Percentiles rank a stretch among this genome's conserved stretches.
Conservation (phyloP, 2,113 vertebrate genomes). For the Neodon shergylaensis region DNA sequence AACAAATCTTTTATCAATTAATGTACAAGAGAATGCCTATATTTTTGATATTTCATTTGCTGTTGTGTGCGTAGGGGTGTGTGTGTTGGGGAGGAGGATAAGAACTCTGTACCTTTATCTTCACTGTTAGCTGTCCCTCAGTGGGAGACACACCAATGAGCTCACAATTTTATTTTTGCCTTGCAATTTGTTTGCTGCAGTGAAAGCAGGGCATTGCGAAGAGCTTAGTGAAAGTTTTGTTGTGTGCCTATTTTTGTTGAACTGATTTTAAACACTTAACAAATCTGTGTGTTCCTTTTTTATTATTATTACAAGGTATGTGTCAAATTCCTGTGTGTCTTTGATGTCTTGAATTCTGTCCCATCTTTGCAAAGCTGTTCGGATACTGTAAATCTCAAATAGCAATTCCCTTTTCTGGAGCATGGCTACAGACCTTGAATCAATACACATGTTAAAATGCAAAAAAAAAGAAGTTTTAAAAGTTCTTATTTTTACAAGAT, state of each 20-base stretch:
- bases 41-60: slow-evolving; percentile 3
- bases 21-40: slow-evolving; percentile 37
- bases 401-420: background rate
- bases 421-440: background rate
- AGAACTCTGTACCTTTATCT: background rate
- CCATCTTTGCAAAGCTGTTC: background rate
- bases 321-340: background rate
- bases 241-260: background rate
- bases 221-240: background rate
- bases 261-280: slow-evolving; percentile 3
- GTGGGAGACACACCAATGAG: background rate
- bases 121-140: background rate
- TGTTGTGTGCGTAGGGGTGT: background rate
- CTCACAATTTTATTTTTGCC: background rate
- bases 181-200: slow-evolving; percentile 15
- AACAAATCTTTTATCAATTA: slow-evolving; percentile 22
- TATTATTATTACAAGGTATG: background rate
- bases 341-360: background rate
- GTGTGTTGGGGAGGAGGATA: background rate
- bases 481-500: slow-evolving; percentile 27
- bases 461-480: slow-evolving; percentile 3
- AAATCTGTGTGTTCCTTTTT: background rate
- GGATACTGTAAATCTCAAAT: slow-evolving; percentile 2
- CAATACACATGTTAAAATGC: background rate
- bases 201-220: slow-evolving; percentile 14